Base-by-base conservation (phyloP, 53 echinoderm and acorn worm genomes). In the Echinometra lucunter region DNA sequence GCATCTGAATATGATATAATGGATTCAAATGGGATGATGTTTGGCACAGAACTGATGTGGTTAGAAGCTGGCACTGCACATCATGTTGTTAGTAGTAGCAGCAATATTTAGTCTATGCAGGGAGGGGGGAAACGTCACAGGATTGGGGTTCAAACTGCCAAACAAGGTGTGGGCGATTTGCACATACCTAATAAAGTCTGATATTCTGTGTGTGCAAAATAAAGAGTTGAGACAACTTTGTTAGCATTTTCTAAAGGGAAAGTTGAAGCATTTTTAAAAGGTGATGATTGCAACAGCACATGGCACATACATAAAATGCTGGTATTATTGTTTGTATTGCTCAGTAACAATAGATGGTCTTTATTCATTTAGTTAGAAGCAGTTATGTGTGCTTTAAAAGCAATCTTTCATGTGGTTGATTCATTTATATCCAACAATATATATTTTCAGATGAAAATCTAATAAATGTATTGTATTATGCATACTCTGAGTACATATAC, bases 131-230 rank as follows among this genome's bases (percentile, higher is more conserved):
- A 23, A 37, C 1, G 28, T 21, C 19, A 57, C 40, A 28, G 45
- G 49, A 12, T 85, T 45, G 49, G 85, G 47, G n/a, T 85, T 45
- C 42, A 75, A 75, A 37, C 40, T 75, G 40, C 40, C 78, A 75
- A 21, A 40, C 37, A 21, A 75, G 78, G 85, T n/a, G n/a, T 47
- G 47, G 85, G 28, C 2, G 49, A 47, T n/a, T 58, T 9, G 60
- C 89, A 89, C 89, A 89, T 89, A 89, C 89, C 89, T 89, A 89
- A 89, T 12, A 89, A 89, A 11, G 89, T 89, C 38, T 89, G 89
- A 60, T 89, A 89, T 58, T 60, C 89, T 89, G 89, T 89, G 89
- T 89, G 34, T 58, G 58, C 89, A 89, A 89, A 89, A 89, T 58
- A 58, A 37, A 57, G 18, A 57, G 53, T 57, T 4, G 58, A 58